phyloP scores from a whole-genome alignment of 2,888 invertebrate genomes.

The Antheraea yamamai region DNA sequence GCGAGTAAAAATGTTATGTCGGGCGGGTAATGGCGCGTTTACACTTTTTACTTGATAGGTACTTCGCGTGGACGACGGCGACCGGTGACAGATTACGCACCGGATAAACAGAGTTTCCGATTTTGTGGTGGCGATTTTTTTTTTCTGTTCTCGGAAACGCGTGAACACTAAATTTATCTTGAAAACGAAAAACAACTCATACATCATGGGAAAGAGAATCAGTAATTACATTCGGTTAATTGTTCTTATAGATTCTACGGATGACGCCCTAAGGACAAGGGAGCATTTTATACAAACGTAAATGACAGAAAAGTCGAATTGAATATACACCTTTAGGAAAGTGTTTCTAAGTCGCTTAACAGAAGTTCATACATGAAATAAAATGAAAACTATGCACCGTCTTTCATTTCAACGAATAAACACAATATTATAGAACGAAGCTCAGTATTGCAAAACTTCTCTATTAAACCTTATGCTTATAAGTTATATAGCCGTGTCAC shows the following conservation, averaged over 20 bases:
- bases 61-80: conserved; percentile 24
- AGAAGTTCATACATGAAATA: no score
- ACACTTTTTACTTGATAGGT: conserved; percentile 28
- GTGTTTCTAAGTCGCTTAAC: no score
- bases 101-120: conserved; percentile 45
- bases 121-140: conserved; percentile 30
- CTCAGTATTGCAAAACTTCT: no score
- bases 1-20: conserved; percentile 58
- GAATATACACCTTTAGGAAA: no score
- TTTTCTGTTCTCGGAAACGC: not conserved
- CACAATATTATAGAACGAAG: no score
- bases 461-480: no score
- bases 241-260: not conserved
- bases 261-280: no score
- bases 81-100: conserved; percentile 44
- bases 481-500: no score
- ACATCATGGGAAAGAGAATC: not conserved
- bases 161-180: not conserved
- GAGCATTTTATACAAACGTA: no score
- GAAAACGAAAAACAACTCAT: not conserved
- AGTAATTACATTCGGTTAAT: not conserved
- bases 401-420: no score
- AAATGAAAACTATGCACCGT: no score
- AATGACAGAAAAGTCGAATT: no score
- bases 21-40: conserved; percentile 37